These are phyloP conservation scores for Parus major DNA, from an alignment of 2,113 vertebrate genomes.

Conservation along the genomic window DNA sequence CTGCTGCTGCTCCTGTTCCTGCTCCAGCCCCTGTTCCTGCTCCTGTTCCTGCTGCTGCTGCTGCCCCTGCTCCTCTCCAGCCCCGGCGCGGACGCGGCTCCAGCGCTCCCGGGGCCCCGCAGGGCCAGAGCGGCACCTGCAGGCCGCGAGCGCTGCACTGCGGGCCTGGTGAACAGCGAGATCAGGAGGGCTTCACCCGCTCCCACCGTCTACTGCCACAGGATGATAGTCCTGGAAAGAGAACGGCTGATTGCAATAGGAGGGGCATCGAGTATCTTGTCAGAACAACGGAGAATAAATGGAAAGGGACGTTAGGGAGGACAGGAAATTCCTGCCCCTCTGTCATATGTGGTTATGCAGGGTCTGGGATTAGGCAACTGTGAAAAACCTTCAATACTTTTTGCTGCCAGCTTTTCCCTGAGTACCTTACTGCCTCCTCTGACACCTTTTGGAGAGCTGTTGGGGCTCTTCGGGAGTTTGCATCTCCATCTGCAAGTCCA, in stretches of 20 bases:
- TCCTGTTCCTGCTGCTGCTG: too few relatives aligned
- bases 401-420: not conserved
- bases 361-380: not conserved
- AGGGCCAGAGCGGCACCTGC: not conserved
- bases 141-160: not conserved
- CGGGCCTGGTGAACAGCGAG: fast-evolving
- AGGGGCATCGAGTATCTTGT: fast-evolving
- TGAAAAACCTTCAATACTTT: not conserved
- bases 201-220: not conserved
- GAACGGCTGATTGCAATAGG: fast-evolving
- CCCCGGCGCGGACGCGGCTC: not conserved
- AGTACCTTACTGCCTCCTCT: not conserved
- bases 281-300: not conserved
- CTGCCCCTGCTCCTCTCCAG: too few relatives aligned
- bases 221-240: not conserved
- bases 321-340: not conserved
- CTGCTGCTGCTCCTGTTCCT: too few relatives aligned
- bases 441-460: not conserved
- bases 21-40: too few relatives aligned
- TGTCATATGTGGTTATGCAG: not conserved
- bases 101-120: not conserved
- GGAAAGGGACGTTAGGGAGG: not conserved
- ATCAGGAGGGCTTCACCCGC: fast-evolving
- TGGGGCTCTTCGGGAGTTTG: not conserved
- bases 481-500: not conserved